Evolutionary conservation across 2,113 vertebrate species (phyloP).

Genomic region (Haemorhous mexicanus): DNA sequence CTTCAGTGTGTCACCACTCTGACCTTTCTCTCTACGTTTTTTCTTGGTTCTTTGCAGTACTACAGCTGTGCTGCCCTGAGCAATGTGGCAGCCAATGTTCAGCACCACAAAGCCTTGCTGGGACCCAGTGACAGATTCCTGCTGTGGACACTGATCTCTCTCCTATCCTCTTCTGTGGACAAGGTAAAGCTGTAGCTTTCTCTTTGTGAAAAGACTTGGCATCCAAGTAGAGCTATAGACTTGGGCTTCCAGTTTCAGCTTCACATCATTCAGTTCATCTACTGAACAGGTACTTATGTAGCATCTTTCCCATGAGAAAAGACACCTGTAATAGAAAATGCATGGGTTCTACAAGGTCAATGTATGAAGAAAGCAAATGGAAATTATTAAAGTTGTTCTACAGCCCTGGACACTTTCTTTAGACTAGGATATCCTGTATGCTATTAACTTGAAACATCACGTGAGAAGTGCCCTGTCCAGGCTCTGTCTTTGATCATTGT

Average conservation of each 20-base stretch:
- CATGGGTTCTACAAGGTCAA: background rate
- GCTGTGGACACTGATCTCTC: constrained; percentile 71
- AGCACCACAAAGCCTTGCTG: constrained; percentile 72
- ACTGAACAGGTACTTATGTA: background rate
- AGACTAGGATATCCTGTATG: background rate
- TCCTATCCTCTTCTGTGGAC: constrained; percentile 75
- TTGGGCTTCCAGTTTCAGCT: background rate
- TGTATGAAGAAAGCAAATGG: background rate
- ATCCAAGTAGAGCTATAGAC: background rate
- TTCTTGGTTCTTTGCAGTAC: constrained; percentile 62
- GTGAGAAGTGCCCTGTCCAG: background rate
- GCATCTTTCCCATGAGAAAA: background rate
- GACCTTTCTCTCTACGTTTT: background rate
- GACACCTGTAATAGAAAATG: background rate
- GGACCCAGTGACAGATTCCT: constrained; percentile 64
- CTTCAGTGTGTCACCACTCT: background rate
- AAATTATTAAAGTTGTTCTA: background rate
- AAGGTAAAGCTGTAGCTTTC: constrained; percentile 69
- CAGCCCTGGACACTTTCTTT: background rate
- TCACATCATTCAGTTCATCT: background rate
- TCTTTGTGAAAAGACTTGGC: background rate
- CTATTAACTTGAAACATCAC: background rate
- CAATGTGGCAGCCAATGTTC: constrained; percentile 68
- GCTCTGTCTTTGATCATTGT: background rate
- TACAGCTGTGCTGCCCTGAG: constrained; percentile 80